A percentile compares a stretch with the other conserved stretches of the same genome.
Evolutionary conservation across 2,113 vertebrate genomes (phyloP).

Genomic region (Grus americana): DNA sequence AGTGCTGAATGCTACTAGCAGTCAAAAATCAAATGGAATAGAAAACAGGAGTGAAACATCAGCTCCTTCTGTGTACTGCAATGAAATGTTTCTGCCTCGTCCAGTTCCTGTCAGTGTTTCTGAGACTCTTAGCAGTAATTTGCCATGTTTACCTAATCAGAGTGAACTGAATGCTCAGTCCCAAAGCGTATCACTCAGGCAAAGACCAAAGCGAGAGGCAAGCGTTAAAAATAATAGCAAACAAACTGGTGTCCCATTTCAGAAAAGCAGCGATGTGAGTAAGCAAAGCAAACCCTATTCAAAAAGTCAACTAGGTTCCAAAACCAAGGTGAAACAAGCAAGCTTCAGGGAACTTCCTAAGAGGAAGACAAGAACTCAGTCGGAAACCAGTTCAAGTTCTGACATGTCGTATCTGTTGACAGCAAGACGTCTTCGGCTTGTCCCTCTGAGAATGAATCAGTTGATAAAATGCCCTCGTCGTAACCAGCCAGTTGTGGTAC

Average conservation of each 20-base stretch:
- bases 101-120: conserved; percentile 36
- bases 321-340: conserved; percentile 61
- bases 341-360: conserved; percentile 69
- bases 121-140: background rate
- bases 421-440: conserved; percentile 76
- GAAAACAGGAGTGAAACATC: background rate
- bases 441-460: conserved; percentile 83
- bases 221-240: background rate
- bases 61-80: background rate
- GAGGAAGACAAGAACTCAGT: conserved; percentile 56
- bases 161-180: background rate
- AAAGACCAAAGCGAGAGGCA: conserved; percentile 62
- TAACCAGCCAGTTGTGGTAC: conserved; percentile 93
- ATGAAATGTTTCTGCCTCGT: conserved; percentile 58
- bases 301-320: conserved; percentile 15
- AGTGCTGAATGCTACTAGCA: conserved; percentile 67
- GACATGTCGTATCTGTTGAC: conserved; percentile 55
- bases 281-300: conserved; percentile 42
- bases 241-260: background rate
- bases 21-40: background rate
- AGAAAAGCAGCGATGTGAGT: background rate
- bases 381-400: conserved; percentile 3
- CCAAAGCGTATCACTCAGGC: background rate
- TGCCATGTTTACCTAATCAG: background rate
- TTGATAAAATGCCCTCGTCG: conserved; percentile 84